These are phyloP conservation scores for Burhinus bistriatus DNA, from an alignment of 2,113 vertebrate genomes.

Conservation along the genomic window DNA sequence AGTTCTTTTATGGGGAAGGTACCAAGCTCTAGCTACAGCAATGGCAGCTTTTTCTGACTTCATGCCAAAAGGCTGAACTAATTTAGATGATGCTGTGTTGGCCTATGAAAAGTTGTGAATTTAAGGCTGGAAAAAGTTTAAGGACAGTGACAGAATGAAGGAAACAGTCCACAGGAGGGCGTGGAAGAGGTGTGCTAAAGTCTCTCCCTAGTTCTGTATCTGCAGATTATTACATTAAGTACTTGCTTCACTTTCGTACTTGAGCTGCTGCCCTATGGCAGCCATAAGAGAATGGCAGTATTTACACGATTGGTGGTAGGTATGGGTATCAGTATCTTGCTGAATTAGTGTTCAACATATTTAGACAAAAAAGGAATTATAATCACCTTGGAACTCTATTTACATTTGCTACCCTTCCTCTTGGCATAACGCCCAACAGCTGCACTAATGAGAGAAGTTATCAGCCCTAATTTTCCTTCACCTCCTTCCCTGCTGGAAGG, in stretches of 20 bases:
- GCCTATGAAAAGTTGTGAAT: neutral
- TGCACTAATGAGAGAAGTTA: neutral
- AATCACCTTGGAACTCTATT: neutral
- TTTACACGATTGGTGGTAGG: neutral
- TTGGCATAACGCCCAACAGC: neutral
- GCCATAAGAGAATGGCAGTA: neutral
- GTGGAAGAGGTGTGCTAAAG: neutral
- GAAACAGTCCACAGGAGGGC: neutral
- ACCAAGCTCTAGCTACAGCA: neutral
- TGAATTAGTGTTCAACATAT: neutral
- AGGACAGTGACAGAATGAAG: neutral
- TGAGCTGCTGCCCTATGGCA: neutral
- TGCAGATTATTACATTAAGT: neutral
- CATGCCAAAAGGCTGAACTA: neutral
- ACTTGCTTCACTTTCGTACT: neutral
- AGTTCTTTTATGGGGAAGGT: neutral
- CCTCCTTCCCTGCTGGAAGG: neutral
- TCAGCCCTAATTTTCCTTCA: neutral
- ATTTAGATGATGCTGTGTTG: neutral
- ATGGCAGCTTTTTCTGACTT: neutral
- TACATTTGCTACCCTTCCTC: neutral
- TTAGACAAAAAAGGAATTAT: neutral
- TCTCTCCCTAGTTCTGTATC: neutral
- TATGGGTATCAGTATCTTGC: neutral
- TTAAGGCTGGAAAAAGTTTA: neutral